Percentiles rank a stretch among this genome's conserved stretches.
Conservation (phyloP, 2,797 vertebrate genomes). For the Danio aesculapii region DNA sequence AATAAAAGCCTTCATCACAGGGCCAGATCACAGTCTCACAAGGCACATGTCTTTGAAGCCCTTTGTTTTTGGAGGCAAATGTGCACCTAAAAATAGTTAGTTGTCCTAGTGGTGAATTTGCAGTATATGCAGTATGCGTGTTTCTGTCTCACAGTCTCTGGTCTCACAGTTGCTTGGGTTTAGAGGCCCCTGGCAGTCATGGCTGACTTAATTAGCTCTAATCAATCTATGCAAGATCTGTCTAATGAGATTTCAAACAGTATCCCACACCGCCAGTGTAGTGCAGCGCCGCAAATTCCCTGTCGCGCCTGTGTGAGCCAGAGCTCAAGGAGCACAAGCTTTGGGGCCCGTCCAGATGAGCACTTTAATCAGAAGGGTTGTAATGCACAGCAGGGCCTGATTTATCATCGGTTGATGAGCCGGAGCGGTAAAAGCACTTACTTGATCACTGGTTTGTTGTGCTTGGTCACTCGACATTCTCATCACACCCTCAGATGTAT, state of each 20-base stretch:
- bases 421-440: constrained; percentile 55
- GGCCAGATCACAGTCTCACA: background rate
- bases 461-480: constrained; percentile 38
- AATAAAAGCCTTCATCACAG: background rate
- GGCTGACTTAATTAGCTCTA: constrained; percentile 28
- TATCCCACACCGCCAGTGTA: constrained; percentile 33
- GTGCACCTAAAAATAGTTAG: constrained; percentile 3
- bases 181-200: constrained; percentile 2
- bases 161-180: background rate
- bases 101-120: background rate
- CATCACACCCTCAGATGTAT: constrained; percentile 25
- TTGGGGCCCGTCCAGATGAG: constrained; percentile 76
- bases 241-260: constrained; percentile 44
- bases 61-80: background rate
- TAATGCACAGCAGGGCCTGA: constrained; percentile 68
- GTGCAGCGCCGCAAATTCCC: constrained; percentile 62
- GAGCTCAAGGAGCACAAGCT: constrained; percentile 63
- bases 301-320: constrained; percentile 56
- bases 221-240: constrained; percentile 35
- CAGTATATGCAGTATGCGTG: background rate
- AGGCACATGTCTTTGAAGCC: constrained; percentile 2
- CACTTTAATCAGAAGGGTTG: constrained; percentile 80
- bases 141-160: background rate
- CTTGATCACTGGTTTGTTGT: constrained; percentile 59
- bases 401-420: constrained; percentile 70